These are phyloP conservation scores for Podarcis muralis DNA, from an alignment of 2,113 vertebrate genomes.

Conservation along the genomic window DNA sequence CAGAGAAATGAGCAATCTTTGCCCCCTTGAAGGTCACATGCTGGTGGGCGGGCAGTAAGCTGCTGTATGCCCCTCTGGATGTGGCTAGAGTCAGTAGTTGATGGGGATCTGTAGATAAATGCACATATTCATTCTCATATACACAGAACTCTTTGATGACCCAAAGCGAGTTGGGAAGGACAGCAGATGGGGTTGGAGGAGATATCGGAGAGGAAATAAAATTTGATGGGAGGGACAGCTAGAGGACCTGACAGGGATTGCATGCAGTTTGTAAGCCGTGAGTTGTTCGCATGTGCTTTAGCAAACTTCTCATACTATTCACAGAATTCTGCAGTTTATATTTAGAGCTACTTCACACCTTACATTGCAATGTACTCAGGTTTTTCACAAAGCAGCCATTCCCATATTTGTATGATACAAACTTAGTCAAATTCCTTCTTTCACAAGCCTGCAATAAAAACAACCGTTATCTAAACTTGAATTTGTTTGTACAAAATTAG, in stretches of 20 bases:
- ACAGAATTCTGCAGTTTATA: background rate
- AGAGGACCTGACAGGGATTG: background rate
- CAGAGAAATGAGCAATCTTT: background rate
- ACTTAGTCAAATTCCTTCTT: background rate
- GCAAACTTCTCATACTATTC: background rate
- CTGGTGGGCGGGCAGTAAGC: too few species aligned
- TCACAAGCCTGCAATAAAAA: background rate
- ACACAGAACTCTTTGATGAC: background rate
- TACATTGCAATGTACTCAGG: background rate
- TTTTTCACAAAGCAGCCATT: background rate
- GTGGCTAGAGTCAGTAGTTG: background rate
- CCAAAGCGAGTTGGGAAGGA: background rate
- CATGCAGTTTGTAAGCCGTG: too few species aligned
- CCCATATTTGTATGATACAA: too few species aligned
- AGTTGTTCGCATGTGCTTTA: background rate
- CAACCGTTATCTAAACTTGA: too few species aligned
- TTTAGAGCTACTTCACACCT: background rate
- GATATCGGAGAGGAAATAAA: background rate
- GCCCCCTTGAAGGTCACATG: background rate
- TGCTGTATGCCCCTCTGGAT: background rate
- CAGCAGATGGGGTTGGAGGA: background rate
- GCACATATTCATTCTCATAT: background rate
- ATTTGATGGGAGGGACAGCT: background rate
- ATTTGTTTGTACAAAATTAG: too few species aligned
- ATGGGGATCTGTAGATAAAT: background rate